These are phyloP conservation scores for Zaprionus lineosus DNA, from an alignment of 2,888 invertebrate species.

Conservation along the genomic window DNA sequence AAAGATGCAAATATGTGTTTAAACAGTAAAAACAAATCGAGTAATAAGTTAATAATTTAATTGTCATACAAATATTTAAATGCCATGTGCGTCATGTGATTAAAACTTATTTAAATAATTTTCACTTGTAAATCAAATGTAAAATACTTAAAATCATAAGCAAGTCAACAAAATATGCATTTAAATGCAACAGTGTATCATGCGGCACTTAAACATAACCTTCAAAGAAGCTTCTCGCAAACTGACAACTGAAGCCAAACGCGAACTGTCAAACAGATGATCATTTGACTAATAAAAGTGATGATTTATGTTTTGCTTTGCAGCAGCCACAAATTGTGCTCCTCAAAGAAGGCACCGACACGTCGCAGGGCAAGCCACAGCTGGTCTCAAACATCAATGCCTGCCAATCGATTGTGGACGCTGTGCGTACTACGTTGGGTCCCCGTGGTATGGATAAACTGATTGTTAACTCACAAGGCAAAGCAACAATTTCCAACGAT, in stretches of 20 bases:
- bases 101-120: neutral
- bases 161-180: constrained; percentile 2
- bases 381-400: constrained; percentile 98
- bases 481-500: constrained; percentile 99
- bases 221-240: constrained; percentile 72
- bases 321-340: constrained; percentile 99
- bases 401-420: constrained; percentile 96
- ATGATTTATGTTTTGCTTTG: neutral
- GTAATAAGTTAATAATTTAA: neutral
- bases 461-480: constrained; percentile 94
- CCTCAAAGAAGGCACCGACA: constrained; percentile 98
- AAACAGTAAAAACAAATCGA: neutral
- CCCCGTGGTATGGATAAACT: constrained; percentile 99
- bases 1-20: constrained; percentile 46
- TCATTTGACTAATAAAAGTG: constrained; percentile 33
- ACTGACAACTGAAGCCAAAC: constrained; percentile 18
- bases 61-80: neutral
- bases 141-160: neutral
- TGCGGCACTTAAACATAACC: constrained; percentile 68
- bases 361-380: constrained; percentile 97
- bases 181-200: constrained; percentile 36
- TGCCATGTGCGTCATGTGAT: constrained; percentile 45
- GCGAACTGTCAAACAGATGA: constrained; percentile 30
- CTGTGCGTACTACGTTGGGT: constrained; percentile 97
- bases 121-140: neutral